Percentiles rank a stretch among this genome's conserved stretches.
Evolutionary conservation across 1,140 invertebrate genomes (phyloP).

Genomic region (Cardiocondyla obscurior): DNA sequence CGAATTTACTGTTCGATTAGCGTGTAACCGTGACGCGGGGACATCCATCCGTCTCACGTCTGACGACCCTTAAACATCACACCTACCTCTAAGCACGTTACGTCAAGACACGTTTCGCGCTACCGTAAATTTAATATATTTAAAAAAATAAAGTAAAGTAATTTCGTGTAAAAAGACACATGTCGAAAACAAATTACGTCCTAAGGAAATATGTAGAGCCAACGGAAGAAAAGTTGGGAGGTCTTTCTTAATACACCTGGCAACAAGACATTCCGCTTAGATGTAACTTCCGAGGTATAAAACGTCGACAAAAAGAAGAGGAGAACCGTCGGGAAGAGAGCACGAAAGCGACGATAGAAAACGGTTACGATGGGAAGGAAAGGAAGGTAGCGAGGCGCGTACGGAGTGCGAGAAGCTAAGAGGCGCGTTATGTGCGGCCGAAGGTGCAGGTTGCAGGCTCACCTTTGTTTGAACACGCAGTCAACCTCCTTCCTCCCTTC

Average conservation of each 20-base stretch:
- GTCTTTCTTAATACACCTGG: slow-evolving; percentile 63
- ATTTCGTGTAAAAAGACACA: neutral
- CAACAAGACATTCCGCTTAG: slow-evolving; percentile 68
- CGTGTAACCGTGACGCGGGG: slow-evolving; percentile 22
- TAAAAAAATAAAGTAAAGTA: too few relatives aligned
- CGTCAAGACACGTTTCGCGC: too few relatives aligned
- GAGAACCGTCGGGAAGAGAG: slow-evolving; percentile 46
- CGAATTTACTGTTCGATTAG: slow-evolving; percentile 59
- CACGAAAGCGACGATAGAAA: slow-evolving; percentile 5
- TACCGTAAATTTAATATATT: too few relatives aligned
- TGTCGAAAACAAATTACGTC: neutral
- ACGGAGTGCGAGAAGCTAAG: slow-evolving; percentile 51
- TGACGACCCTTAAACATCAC: neutral
- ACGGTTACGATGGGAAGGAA: slow-evolving; percentile 41
- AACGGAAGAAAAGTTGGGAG: neutral
- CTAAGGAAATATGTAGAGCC: neutral
- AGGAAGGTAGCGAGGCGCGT: slow-evolving; percentile 59
- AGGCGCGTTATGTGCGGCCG: slow-evolving; percentile 62
- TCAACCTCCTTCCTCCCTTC: slow-evolving; percentile 39
- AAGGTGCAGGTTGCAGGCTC: slow-evolving; percentile 68
- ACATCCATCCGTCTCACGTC: neutral
- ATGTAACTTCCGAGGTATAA: slow-evolving; percentile 64
- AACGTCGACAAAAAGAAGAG: slow-evolving; percentile 66
- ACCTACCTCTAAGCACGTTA: neutral
- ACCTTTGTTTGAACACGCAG: slow-evolving; percentile 73